Evolutionary conservation across 2,888 invertebrate genomes (phyloP).

Genomic region (Bursaphelenchus okinawaensis): DNA sequence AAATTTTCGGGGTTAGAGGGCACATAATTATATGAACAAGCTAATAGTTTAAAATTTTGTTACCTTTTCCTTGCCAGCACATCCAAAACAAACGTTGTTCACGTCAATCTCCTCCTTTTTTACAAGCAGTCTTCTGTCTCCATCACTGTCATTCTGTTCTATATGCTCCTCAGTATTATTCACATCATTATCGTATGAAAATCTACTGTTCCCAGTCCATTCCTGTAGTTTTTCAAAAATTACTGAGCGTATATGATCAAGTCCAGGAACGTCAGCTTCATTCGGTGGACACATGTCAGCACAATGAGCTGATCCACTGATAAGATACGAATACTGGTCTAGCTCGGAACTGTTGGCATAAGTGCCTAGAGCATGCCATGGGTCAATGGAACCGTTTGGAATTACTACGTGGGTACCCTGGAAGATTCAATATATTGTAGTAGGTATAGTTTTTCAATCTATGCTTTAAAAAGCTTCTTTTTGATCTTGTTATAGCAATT

Average conservation of each 20-base stretch:
- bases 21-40: no score
- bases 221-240: neutral
- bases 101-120: no score
- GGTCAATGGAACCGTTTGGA: slow-evolving; percentile 48
- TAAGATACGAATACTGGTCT: slow-evolving; percentile 10
- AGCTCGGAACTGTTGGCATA: slow-evolving; percentile 14
- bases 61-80: neutral
- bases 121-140: no score
- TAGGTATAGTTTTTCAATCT: neutral
- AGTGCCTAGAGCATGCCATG: slow-evolving; percentile 45
- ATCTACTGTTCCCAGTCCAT: neutral
- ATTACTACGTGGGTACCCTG: slow-evolving; percentile 41
- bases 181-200: neutral
- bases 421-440: neutral
- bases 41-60: no score
- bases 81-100: neutral
- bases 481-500: no score
- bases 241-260: neutral
- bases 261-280: neutral
- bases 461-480: neutral
- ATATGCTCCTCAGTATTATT: neutral
- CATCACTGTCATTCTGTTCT: no score
- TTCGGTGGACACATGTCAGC: slow-evolving; percentile 1
- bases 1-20: no score
- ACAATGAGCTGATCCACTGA: neutral